phyloP scores from a whole-genome alignment of 1,140 invertebrate species.

The Marisa cornuarietis region DNA sequence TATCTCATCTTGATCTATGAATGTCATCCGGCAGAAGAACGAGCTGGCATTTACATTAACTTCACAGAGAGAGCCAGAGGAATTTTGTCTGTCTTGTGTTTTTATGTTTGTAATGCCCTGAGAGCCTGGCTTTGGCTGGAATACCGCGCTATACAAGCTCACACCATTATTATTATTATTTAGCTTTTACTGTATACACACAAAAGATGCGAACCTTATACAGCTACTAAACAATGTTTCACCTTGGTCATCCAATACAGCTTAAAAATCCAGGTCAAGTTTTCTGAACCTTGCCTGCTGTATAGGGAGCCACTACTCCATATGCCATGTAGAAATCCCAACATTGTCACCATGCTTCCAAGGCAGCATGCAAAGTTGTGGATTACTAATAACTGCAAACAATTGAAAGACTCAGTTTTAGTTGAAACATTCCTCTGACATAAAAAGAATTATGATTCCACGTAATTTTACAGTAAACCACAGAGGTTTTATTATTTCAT shows the following conservation, averaged over 20 bases:
- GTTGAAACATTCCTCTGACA: not conserved
- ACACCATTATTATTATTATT: not conserved
- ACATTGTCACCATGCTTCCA: slow-evolving; percentile 44
- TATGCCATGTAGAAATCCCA: slow-evolving; percentile 48
- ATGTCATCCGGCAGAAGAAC: too few relatives aligned
- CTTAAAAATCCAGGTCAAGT: slow-evolving; percentile 41
- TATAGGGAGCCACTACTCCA: slow-evolving; percentile 46
- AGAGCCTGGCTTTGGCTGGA: too few relatives aligned
- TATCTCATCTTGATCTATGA: too few relatives aligned
- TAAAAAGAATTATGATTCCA: not conserved
- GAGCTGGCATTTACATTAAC: too few relatives aligned
- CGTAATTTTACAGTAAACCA: not conserved
- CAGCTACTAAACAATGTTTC: not conserved
- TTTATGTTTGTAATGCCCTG: too few relatives aligned
- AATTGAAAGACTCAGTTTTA: not conserved
- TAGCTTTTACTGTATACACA: not conserved
- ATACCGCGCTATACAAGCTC: too few relatives aligned
- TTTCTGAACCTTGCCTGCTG: slow-evolving; percentile 32
- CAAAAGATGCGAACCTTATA: not conserved
- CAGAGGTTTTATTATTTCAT: not conserved
- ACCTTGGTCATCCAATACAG: slow-evolving; percentile 58
- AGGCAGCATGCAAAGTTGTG: slow-evolving; percentile 59
- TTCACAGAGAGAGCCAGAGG: too few relatives aligned
- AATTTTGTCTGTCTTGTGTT: too few relatives aligned
- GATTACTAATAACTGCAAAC: slow-evolving; percentile 53